Conservation (phyloP, 1,140 invertebrate genomes). For the Aphelinus certus region DNA sequence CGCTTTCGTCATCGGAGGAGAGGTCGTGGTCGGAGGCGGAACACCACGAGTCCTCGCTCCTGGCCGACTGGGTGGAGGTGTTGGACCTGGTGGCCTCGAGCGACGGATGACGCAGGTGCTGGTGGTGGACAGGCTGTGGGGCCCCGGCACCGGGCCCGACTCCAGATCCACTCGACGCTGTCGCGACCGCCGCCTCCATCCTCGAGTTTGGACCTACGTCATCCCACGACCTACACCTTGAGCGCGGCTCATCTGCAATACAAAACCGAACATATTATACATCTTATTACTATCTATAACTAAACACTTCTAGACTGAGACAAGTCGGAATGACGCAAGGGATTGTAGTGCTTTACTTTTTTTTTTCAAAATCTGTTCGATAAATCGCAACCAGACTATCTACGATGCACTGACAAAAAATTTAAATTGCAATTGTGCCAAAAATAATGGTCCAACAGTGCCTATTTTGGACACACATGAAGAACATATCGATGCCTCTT, state of each 20-base stretch:
- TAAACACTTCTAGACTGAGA: no score
- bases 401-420: no score
- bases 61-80: conserved; percentile 63
- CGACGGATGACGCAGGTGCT: conserved; percentile 52
- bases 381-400: no score
- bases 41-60: conserved; percentile 70
- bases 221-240: conserved; percentile 69
- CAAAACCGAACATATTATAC: conserved; percentile 15
- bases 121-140: neutral
- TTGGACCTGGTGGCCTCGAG: conserved; percentile 61
- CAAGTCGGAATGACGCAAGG: no score
- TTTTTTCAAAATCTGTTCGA: neutral
- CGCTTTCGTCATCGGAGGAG: conserved; percentile 72
- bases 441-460: no score
- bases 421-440: no score
- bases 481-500: no score
- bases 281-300: neutral
- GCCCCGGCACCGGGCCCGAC: no score
- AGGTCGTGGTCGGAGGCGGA: conserved; percentile 72
- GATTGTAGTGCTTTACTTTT: no score
- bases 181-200: conserved; percentile 55
- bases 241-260: conserved; percentile 69
- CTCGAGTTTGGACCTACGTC: conserved; percentile 63
- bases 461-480: no score
- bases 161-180: no score